These are phyloP conservation scores for Kradibia gibbosae DNA, from an alignment of 1,140 invertebrate species.

Conservation along the genomic window DNA sequence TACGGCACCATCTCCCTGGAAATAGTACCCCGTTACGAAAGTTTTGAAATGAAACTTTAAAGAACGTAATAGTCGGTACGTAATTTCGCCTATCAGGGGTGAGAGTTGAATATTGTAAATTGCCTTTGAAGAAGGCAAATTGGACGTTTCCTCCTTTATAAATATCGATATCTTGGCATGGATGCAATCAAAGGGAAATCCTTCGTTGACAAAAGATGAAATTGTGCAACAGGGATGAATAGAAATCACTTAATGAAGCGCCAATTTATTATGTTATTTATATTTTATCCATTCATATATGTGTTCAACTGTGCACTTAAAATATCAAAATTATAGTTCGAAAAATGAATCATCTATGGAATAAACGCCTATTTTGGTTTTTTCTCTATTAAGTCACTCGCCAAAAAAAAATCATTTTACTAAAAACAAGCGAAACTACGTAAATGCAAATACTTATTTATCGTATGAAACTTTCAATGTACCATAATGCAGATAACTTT, in stretches of 20 bases:
- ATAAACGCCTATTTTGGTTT: too few species aligned
- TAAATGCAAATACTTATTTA: too few species aligned
- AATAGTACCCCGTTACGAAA: slow-evolving; percentile 20
- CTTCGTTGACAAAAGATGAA: background rate
- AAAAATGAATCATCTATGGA: too few species aligned
- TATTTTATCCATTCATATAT: too few species aligned
- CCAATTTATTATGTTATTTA: background rate
- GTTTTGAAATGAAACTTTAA: slow-evolving; percentile 45
- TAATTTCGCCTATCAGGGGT: slow-evolving; percentile 18
- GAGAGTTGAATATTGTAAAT: background rate
- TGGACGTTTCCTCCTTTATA: background rate
- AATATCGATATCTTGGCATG: background rate
- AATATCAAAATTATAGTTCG: too few species aligned
- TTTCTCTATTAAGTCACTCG: too few species aligned
- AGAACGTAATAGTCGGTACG: slow-evolving; percentile 42
- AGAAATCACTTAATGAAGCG: slow-evolving; percentile 13
- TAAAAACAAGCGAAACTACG: too few species aligned
- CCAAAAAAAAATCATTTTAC: too few species aligned
- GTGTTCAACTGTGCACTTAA: too few species aligned
- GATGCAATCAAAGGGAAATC: background rate
- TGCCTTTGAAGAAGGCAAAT: slow-evolving; percentile 15
- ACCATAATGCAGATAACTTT: too few species aligned
- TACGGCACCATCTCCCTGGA: slow-evolving; percentile 14
- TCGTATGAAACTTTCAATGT: too few species aligned
- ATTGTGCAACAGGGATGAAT: slow-evolving; percentile 21